phyloP scores from a whole-genome alignment of 2,797 vertebrate species.

The Prunella strophiata region DNA sequence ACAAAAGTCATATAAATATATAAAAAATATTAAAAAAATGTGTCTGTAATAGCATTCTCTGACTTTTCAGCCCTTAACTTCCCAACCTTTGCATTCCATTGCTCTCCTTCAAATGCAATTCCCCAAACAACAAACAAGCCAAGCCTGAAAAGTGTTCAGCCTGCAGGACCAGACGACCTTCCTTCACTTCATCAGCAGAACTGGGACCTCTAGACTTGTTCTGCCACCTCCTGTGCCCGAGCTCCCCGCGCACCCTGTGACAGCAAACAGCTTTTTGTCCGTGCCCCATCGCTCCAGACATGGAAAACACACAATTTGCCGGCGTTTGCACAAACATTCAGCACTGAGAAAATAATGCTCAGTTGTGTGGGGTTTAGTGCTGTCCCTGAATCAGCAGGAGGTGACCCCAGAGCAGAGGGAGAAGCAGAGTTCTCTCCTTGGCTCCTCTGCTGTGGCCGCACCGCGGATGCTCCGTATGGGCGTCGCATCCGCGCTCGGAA shows the following conservation, averaged over 20 bases:
- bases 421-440: background rate
- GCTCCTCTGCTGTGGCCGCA: background rate
- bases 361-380: background rate
- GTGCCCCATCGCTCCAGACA: rapidly evolving
- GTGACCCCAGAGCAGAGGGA: background rate
- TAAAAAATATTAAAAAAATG: background rate
- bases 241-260: rapidly evolving
- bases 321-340: background rate
- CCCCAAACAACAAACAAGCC: background rate
- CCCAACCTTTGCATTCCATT: background rate
- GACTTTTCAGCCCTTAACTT: background rate
- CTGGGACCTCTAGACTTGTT: background rate
- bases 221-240: background rate
- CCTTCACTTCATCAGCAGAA: background rate
- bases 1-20: background rate
- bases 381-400: background rate
- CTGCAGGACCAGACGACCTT: background rate
- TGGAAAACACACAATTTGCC: background rate
- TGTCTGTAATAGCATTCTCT: background rate
- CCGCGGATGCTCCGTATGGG: background rate
- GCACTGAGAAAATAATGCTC: background rate
- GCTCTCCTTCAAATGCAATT: background rate
- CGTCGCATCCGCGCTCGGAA: rapidly evolving
- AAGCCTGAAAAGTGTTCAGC: background rate
- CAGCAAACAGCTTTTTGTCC: background rate